Percentiles rank a stretch among this genome's conserved stretches.
These are phyloP conservation scores for Brenthis ino DNA, from an alignment of 2,888 invertebrate species.

Conservation along the genomic window DNA sequence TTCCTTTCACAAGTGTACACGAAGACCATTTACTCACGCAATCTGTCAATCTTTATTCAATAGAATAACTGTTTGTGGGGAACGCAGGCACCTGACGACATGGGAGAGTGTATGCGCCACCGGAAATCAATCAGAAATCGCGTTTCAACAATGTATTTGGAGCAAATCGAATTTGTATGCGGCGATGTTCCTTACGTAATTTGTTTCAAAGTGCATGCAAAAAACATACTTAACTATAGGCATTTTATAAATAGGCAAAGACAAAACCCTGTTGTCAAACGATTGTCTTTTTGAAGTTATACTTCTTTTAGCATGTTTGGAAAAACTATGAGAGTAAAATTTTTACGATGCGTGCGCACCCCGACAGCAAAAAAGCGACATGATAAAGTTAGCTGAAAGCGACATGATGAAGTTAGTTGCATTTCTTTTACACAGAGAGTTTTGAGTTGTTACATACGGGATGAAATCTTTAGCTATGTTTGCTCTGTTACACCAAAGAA, in stretches of 20 bases:
- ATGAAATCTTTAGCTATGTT: too few species aligned
- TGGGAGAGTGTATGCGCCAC: slow-evolving; percentile 39
- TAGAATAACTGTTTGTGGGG: slow-evolving; percentile 44
- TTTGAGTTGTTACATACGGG: too few species aligned
- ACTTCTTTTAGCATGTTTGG: too few species aligned
- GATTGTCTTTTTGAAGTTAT: too few species aligned
- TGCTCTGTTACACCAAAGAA: too few species aligned
- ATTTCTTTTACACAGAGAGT: too few species aligned
- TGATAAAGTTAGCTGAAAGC: too few species aligned
- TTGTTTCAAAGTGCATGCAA: slow-evolving; percentile 29
- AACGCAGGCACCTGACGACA: slow-evolving; percentile 39
- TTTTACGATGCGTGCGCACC: too few species aligned
- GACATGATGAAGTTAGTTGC: too few species aligned
- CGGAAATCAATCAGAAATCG: slow-evolving; percentile 48
- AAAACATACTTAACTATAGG: background rate
- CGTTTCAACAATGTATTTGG: slow-evolving; percentile 41
- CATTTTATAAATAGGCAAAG: background rate
- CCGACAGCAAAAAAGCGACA: too few species aligned
- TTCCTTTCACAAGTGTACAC: slow-evolving; percentile 5
- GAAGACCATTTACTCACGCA: slow-evolving; percentile 35
- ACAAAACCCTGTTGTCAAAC: too few species aligned
- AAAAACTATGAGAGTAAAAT: too few species aligned
- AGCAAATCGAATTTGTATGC: slow-evolving; percentile 45
- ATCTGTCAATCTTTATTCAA: slow-evolving; percentile 43
- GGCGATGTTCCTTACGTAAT: slow-evolving; percentile 38